Percentiles rank a stretch among this genome's conserved stretches.
Conservation (phyloP, 2,797 vertebrate species). For the Schizopygopsis malacanthus region DNA sequence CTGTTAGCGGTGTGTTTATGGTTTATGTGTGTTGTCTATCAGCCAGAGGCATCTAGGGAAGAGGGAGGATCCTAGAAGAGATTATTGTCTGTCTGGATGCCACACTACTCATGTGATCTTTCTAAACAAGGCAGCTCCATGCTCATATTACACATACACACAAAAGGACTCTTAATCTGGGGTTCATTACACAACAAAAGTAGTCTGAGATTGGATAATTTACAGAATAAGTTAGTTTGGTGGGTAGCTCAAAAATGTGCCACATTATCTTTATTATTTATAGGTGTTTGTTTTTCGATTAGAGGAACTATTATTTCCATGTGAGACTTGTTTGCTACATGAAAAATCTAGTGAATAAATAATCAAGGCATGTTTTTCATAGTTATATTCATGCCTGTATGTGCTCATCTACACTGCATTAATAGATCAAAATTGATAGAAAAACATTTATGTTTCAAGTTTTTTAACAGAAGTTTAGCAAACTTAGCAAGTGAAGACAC, state of each 20-base stretch:
- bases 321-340: not conserved
- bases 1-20: slow-evolving; percentile 7
- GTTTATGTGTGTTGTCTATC: slow-evolving; percentile 49
- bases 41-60: slow-evolving; percentile 56
- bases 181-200: not conserved
- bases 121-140: not conserved
- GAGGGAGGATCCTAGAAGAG: slow-evolving; percentile 52
- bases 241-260: not conserved
- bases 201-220: not conserved
- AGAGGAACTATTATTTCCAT: not conserved
- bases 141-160: slow-evolving; percentile 18
- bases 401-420: not conserved
- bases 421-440: not conserved
- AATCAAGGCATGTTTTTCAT: not conserved
- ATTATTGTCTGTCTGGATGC: slow-evolving; percentile 58
- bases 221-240: not conserved
- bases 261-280: not conserved
- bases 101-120: slow-evolving; percentile 10
- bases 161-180: not conserved
- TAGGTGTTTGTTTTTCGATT: not conserved
- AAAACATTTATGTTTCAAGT: not conserved
- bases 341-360: not conserved
- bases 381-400: too few relatives aligned
- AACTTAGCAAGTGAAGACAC: not conserved
- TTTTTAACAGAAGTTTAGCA: not conserved